Evolutionary conservation across 2,888 invertebrate genomes (phyloP).

Genomic region (Platynereis dumerilii): DNA sequence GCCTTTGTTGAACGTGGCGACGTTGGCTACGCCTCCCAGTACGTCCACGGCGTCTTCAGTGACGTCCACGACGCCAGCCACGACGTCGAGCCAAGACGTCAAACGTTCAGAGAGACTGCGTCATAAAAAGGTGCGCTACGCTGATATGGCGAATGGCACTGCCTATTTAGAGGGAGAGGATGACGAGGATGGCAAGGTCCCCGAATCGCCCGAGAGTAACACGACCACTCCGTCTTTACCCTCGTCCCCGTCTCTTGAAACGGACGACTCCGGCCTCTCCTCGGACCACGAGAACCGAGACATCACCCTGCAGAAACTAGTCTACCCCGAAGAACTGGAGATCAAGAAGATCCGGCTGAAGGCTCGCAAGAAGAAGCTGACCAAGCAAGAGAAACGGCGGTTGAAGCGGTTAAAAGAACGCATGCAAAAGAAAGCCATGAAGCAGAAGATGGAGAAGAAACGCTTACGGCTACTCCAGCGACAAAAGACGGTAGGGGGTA

Average conservation of each 20-base stretch:
- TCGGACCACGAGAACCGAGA: slow-evolving; percentile 14
- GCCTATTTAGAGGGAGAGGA: slow-evolving; percentile 8
- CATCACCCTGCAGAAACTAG: background rate
- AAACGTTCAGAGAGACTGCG: slow-evolving; percentile 41
- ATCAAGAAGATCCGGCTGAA: slow-evolving; percentile 22
- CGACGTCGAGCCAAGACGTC: slow-evolving; percentile 21
- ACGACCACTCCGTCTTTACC: background rate
- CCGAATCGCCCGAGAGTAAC: background rate
- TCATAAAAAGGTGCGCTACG: slow-evolving; percentile 57
- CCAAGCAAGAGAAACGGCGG: slow-evolving; percentile 19
- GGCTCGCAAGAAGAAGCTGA: slow-evolving; percentile 15
- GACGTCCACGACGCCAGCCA: background rate
- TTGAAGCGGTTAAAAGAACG: slow-evolving; percentile 25
- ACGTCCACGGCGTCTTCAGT: background rate
- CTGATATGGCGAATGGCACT: slow-evolving; percentile 50
- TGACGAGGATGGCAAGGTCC: background rate
- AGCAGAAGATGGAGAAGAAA: slow-evolving; percentile 8
- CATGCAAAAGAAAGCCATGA: slow-evolving; percentile 13
- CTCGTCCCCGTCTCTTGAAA: background rate
- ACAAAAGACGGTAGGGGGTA: background rate
- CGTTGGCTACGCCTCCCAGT: background rate
- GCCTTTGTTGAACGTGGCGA: slow-evolving; percentile 10
- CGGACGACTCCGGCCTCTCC: background rate
- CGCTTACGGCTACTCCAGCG: background rate
- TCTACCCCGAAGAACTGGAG: slow-evolving; percentile 28